These are phyloP conservation scores for Zingel zingel DNA, from an alignment of 2,113 vertebrate species.

Conservation along the genomic window DNA sequence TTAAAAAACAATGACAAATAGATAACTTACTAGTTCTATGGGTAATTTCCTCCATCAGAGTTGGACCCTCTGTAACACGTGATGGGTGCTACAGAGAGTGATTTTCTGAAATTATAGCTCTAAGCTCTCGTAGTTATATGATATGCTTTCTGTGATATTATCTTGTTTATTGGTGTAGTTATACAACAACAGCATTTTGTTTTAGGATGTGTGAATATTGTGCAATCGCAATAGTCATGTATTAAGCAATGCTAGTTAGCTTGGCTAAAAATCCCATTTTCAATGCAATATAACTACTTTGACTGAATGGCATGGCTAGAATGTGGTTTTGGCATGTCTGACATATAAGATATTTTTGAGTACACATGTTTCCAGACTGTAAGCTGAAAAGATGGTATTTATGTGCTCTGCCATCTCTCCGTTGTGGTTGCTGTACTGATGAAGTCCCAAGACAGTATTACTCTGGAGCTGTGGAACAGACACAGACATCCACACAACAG, in stretches of 20 bases:
- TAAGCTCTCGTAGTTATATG: no score
- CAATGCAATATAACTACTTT: neutral
- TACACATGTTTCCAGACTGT: neutral
- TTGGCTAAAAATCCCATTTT: neutral
- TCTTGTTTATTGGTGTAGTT: neutral
- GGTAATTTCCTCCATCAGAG: neutral
- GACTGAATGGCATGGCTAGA: neutral
- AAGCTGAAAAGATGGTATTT: slow-evolving; percentile 12
- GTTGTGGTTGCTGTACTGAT: slow-evolving; percentile 6
- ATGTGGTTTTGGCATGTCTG: neutral
- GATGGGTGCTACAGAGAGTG: neutral
- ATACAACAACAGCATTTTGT: neutral
- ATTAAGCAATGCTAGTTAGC: neutral
- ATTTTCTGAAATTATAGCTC: neutral
- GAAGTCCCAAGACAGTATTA: slow-evolving; percentile 4
- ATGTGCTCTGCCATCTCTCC: neutral
- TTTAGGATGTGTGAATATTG: neutral
- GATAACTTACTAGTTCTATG: neutral
- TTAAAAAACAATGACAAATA: neutral
- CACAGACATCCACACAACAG: neutral
- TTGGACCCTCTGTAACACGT: neutral
- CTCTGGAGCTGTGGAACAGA: neutral
- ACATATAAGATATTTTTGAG: neutral
- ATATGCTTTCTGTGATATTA: neutral
- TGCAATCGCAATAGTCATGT: neutral